Evolutionary conservation across 2,113 vertebrate genomes (phyloP).

Genomic region (Ageneiosus marmoratus): DNA sequence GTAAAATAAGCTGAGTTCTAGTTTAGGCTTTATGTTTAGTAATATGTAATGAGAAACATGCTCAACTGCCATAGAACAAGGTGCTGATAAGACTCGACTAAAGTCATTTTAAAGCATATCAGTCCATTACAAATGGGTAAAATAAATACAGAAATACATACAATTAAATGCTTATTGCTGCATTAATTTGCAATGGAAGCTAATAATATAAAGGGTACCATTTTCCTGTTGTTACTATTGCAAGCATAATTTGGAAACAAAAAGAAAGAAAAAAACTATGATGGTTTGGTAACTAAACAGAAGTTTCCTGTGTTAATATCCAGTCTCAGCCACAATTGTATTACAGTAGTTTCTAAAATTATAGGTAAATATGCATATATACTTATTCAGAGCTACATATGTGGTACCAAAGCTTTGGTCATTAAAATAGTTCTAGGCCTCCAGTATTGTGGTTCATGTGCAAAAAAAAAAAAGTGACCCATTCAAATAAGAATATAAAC

Average conservation of each 20-base stretch:
- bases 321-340: slow-evolving; percentile 5
- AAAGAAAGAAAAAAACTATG: slow-evolving; percentile 39
- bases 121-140: not conserved
- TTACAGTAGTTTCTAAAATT: slow-evolving; percentile 27
- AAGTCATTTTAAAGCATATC: slow-evolving; percentile 15
- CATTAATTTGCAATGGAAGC: slow-evolving; percentile 23
- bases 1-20: not conserved
- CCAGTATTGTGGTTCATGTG: slow-evolving; percentile 64
- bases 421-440: slow-evolving; percentile 25
- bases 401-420: slow-evolving; percentile 20
- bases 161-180: slow-evolving; percentile 40
- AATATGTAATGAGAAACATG: slow-evolving; percentile 13
- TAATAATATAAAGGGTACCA: slow-evolving; percentile 7
- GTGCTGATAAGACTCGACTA: slow-evolving; percentile 3
- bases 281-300: slow-evolving; percentile 49
- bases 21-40: not conserved
- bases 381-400: slow-evolving; percentile 46
- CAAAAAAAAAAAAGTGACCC: slow-evolving; percentile 66
- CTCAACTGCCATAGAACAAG: not conserved
- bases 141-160: slow-evolving; percentile 15
- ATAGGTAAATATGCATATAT: slow-evolving; percentile 40
- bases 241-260: slow-evolving; percentile 51
- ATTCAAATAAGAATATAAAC: slow-evolving; percentile 59
- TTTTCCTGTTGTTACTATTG: slow-evolving; percentile 4
- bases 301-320: slow-evolving; percentile 53